Conservation (phyloP, 2,888 invertebrate genomes). For the Eupeodes luniger region DNA sequence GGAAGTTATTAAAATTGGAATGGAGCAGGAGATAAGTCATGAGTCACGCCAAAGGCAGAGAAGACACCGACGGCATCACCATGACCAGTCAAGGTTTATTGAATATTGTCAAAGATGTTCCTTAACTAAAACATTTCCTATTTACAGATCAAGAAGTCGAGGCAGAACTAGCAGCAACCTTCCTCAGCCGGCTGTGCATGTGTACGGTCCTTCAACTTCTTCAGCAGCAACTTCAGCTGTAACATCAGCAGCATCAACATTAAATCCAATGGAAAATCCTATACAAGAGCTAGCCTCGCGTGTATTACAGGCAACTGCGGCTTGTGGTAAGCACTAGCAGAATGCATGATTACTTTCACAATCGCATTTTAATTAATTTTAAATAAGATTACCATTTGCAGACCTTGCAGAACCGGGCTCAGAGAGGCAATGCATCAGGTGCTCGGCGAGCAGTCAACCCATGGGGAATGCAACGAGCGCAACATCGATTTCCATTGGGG, state of each 20-base stretch:
- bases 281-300: constrained; percentile 79
- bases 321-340: constrained; percentile 80
- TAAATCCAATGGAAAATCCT: constrained; percentile 42
- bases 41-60: constrained; percentile 80
- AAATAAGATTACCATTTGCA: constrained; percentile 83
- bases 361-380: constrained; percentile 77
- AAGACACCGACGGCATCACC: constrained; percentile 78
- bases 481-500: constrained; percentile 81
- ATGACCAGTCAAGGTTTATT: constrained; percentile 63
- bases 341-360: constrained; percentile 17
- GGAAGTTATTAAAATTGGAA: constrained; percentile 87
- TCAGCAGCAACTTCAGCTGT: constrained; percentile 78
- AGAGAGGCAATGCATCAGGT: constrained; percentile 75
- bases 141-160: constrained; percentile 53
- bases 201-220: constrained; percentile 80
- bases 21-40: constrained; percentile 83
- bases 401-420: constrained; percentile 82
- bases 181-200: constrained; percentile 54
- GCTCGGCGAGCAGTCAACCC: constrained; percentile 77
- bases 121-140: not conserved
- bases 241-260: constrained; percentile 32
- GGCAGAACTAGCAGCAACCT: constrained; percentile 30
- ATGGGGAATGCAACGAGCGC: constrained; percentile 81
- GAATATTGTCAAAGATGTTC: not conserved
- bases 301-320: constrained; percentile 80